A percentile compares a stretch with the other conserved stretches of the same genome.
Evolutionary conservation across 2,113 vertebrate genomes (phyloP).

Genomic region (Nyctibius bracteatus): DNA sequence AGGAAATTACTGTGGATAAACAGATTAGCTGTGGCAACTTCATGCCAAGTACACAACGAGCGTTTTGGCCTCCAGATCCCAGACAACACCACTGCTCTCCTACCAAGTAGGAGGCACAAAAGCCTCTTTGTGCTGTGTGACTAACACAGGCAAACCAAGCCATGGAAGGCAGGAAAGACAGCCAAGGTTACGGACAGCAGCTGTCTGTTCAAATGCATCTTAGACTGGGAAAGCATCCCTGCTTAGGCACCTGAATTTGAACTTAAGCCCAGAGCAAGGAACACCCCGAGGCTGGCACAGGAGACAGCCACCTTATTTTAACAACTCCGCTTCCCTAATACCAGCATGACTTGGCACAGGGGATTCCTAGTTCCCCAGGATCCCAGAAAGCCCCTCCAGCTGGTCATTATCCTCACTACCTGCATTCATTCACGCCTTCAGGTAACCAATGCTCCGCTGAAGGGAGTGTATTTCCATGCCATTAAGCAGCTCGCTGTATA

Average conservation of each 20-base stretch:
- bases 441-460: background rate
- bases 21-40: constrained; percentile 4
- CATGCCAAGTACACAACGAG: background rate
- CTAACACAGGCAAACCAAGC: background rate
- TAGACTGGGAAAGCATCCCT: background rate
- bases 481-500: background rate
- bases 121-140: background rate
- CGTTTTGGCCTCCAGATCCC: background rate
- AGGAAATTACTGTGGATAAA: constrained; percentile 34
- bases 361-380: background rate
- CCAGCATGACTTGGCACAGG: background rate
- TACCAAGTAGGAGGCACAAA: constrained; percentile 25
- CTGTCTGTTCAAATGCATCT: background rate
- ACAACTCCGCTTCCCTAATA: background rate
- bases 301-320: background rate
- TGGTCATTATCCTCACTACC: background rate
- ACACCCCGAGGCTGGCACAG: background rate
- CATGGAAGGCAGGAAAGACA: background rate
- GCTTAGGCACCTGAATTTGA: background rate
- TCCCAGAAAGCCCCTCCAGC: background rate
- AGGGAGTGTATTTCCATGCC: background rate
- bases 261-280: background rate
- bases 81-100: background rate
- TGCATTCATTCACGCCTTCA: background rate
- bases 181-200: background rate